Base-by-base conservation (phyloP, 2,113 vertebrate genomes). In the Ciconia boyciana region DNA sequence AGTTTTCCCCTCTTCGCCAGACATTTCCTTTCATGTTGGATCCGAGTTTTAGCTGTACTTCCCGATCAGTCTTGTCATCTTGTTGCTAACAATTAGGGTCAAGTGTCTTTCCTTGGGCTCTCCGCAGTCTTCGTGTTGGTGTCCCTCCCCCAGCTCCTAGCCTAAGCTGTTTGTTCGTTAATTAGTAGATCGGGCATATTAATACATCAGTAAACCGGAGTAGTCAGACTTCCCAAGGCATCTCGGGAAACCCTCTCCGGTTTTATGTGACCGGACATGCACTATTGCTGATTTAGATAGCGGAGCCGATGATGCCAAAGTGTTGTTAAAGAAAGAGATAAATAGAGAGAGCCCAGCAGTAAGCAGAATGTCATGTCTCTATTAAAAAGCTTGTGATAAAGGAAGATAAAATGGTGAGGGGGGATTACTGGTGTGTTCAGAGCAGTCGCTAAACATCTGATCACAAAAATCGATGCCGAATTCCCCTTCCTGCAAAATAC, bases 371-470 rank as follows among this genome's bases (percentile, higher is more conserved):
- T 97, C 95, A 96, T 97, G 93, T 98, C 94, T 97, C 94, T 95
- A 85, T 97, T 97, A 97, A 91, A 96, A 97, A 97, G 87, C 97
- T 93, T 55, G 94, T 96, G 97, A 98, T 97, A 97, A 97, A 98
- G 92, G 92, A 91, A 97, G 97, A 97, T 96, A 94, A 97, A 97
- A 95, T 78, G 80, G 80, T 93, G 96, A 95, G 70, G 90, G 89
- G 85, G 92, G 83, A 52, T 89, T 83, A 84, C 95, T 89, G 96
- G 97, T 96, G 91, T 83, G 93, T 96, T 97, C 93, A 96, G 90
- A 96, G 82, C 76, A 93, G 97, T 87, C 81, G 31, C 89, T 79
- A 57, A 96, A 97, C 90, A 96, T 83, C 92, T 97, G 96, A 97
- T 97, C 76, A 66, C 90, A 89, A 96, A 97, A 97, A 97, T 98